Conservation (phyloP, 2,888 invertebrate genomes). For the Balanococcus diminutus region DNA sequence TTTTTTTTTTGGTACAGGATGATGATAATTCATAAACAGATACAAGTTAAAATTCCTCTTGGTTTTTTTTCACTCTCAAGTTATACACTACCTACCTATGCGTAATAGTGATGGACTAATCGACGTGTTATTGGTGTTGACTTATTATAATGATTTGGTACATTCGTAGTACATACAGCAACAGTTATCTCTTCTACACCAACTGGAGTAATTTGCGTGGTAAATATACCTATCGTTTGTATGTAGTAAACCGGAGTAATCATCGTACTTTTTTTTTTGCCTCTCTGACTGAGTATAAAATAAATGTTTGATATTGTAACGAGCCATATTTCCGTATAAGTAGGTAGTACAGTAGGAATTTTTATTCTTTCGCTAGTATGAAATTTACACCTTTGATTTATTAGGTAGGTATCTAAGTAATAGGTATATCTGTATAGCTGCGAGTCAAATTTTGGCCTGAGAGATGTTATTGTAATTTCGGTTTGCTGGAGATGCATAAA, state of each 20-base stretch:
- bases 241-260: not conserved
- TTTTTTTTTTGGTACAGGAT: too few relatives aligned
- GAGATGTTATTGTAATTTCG: not conserved
- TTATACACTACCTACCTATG: not conserved
- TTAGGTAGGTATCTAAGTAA: too few relatives aligned
- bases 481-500: not conserved
- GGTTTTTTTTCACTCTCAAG: not conserved
- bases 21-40: not conserved
- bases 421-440: too few relatives aligned
- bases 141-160: slow-evolving; percentile 27
- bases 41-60: not conserved
- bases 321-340: too few relatives aligned
- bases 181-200: not conserved
- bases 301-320: not conserved
- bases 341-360: not conserved
- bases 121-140: slow-evolving; percentile 26
- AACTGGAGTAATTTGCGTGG: not conserved
- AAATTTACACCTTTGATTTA: not conserved
- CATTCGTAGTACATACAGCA: not conserved
- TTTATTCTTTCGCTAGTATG: not conserved
- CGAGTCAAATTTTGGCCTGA: not conserved
- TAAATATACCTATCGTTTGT: not conserved
- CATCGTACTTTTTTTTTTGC: not conserved
- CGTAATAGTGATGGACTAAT: slow-evolving; percentile 25
- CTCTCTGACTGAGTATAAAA: too few relatives aligned